Evolutionary conservation across 2,888 invertebrate genomes (phyloP).

Genomic region (Cactoblastis cactorum): DNA sequence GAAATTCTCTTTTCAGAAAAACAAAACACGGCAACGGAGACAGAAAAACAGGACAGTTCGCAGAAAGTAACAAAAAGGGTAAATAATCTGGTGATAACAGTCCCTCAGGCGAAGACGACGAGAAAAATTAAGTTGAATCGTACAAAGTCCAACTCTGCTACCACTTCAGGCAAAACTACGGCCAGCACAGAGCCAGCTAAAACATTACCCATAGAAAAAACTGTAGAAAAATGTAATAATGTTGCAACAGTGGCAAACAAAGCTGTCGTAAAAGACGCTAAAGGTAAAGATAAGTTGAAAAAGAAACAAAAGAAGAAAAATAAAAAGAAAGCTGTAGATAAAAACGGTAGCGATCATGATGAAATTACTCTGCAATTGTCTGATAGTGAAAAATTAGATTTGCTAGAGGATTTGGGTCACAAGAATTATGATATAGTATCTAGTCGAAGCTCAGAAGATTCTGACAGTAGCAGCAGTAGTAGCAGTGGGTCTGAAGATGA

Average conservation of each 20-base stretch:
- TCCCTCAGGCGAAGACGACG: conserved; percentile 49
- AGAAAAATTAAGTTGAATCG: conserved; percentile 68
- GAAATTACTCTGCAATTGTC: conserved; percentile 70
- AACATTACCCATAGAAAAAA: conserved; percentile 13
- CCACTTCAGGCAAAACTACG: conserved; percentile 15
- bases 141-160: conserved; percentile 31
- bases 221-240: conserved; percentile 21
- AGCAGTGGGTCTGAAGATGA: conserved; percentile 30
- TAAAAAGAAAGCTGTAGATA: conserved; percentile 38
- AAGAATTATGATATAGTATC: conserved; percentile 50
- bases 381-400: conserved; percentile 71
- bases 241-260: background rate
- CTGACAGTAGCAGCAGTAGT: conserved; percentile 35
- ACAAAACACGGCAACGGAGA: conserved; percentile 21
- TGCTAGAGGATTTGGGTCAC: conserved; percentile 62
- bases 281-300: conserved; percentile 47
- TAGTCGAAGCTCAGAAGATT: conserved; percentile 38
- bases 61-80: conserved; percentile 44
- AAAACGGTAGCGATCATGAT: conserved; percentile 57
- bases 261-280: conserved; percentile 19
- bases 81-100: conserved; percentile 56
- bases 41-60: conserved; percentile 17
- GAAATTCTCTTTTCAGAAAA: conserved; percentile 16
- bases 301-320: conserved; percentile 54
- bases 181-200: conserved; percentile 4